phyloP scores from a whole-genome alignment of 2,888 invertebrate species.

The Erebia palarica region DNA sequence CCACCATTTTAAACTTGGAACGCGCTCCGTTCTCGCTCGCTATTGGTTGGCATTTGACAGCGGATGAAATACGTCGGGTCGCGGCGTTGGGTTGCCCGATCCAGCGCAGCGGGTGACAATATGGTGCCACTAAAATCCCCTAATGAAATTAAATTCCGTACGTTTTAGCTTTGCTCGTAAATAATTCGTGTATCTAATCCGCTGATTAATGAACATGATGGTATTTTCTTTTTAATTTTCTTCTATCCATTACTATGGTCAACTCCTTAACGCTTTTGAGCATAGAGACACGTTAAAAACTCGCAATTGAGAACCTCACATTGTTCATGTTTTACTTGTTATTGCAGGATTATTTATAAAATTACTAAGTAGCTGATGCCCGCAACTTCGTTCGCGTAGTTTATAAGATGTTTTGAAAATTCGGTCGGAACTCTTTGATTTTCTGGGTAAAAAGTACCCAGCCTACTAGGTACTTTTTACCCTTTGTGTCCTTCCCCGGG shows the following conservation, averaged over 20 bases:
- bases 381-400: too few species aligned
- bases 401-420: too few species aligned
- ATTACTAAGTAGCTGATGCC: too few species aligned
- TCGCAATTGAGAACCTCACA: too few species aligned
- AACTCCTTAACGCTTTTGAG: not conserved
- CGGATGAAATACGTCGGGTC: slow-evolving; percentile 74
- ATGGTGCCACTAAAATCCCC: slow-evolving; percentile 77
- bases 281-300: too few species aligned
- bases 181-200: slow-evolving; percentile 79
- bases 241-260: not conserved
- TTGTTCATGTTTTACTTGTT: too few species aligned
- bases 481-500: too few species aligned
- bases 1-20: slow-evolving; percentile 78
- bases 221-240: slow-evolving; percentile 54
- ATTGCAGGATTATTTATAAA: too few species aligned
- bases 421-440: too few species aligned
- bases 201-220: slow-evolving; percentile 75
- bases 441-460: too few species aligned
- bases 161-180: slow-evolving; percentile 79
- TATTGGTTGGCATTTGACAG: slow-evolving; percentile 77
- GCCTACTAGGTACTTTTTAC: too few species aligned
- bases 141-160: slow-evolving; percentile 83
- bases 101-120: slow-evolving; percentile 78
- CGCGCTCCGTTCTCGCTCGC: slow-evolving; percentile 56
- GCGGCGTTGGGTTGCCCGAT: slow-evolving; percentile 48